Percentiles rank a stretch among this genome's conserved stretches.
Conservation (phyloP, 2,797 vertebrate species). For the Chelon labrosus region DNA sequence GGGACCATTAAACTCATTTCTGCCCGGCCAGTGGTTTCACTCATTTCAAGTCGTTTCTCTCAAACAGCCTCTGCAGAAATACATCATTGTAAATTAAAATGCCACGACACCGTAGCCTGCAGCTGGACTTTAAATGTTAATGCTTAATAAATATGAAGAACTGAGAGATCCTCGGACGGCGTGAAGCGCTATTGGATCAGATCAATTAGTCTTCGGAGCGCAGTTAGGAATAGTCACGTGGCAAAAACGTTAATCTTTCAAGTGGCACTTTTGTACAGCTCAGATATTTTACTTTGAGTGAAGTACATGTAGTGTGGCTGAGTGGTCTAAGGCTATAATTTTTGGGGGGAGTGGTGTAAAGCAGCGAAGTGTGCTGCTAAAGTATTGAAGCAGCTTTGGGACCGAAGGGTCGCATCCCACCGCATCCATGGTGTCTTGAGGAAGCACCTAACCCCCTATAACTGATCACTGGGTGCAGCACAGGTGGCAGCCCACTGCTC, state of each 20-base stretch:
- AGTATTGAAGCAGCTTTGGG: no score
- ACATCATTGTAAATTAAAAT: conserved; percentile 45
- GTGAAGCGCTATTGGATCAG: conserved; percentile 9
- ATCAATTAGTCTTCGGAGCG: conserved; percentile 42
- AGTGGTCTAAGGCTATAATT: no score
- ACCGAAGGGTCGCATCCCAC: no score
- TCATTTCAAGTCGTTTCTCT: conserved; percentile 24
- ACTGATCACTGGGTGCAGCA: no score
- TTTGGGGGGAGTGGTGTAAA: no score
- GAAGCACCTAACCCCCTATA: no score
- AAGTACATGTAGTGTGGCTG: no score
- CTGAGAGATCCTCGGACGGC: conserved; percentile 33
- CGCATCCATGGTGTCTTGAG: no score
- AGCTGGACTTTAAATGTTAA: conserved; percentile 50
- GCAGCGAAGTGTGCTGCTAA: no score
- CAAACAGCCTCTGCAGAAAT: conserved; percentile 5
- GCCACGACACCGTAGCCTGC: conserved; percentile 14
- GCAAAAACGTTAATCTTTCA: conserved; percentile 30
- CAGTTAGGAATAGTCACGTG: conserved; percentile 29
- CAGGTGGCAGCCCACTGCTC: no score
- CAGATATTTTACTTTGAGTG: conserved; percentile 10
- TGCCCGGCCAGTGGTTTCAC: conserved; percentile 1
- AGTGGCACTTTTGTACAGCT: conserved; percentile 3
- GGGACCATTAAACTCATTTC: conserved; percentile 30
- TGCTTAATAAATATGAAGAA: conserved; percentile 46